phyloP scores from a whole-genome alignment of 1,140 invertebrate species.

The Philaenus spumarius region DNA sequence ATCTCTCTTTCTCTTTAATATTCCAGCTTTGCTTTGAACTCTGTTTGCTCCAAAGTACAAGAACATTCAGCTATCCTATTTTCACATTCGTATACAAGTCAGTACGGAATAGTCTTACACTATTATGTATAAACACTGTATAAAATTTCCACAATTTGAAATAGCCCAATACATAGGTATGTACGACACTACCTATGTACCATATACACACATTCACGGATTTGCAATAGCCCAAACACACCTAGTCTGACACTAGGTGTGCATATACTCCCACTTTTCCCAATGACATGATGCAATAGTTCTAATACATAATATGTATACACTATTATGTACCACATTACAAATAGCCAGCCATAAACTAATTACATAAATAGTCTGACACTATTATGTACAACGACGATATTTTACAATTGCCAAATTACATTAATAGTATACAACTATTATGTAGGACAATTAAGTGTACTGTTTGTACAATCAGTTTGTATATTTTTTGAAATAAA shows the following conservation, averaged over 20 bases:
- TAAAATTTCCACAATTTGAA: conserved; percentile 21
- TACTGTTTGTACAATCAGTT: conserved; percentile 11
- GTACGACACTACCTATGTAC: background rate
- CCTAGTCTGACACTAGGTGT: conserved; percentile 24
- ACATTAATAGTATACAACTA: conserved; percentile 32
- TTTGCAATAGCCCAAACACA: conserved; percentile 28
- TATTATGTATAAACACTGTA: conserved; percentile 24
- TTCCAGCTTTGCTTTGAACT: no score
- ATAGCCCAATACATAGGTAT: conserved; percentile 23
- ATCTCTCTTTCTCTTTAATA: conserved; percentile 11
- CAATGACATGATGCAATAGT: conserved; percentile 24
- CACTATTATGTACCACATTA: conserved; percentile 9
- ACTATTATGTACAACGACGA: conserved; percentile 17
- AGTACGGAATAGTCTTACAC: conserved; percentile 29
- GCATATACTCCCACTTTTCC: conserved; percentile 19
- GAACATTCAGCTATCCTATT: background rate
- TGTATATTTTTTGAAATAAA: conserved; percentile 12
- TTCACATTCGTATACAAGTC: conserved; percentile 20
- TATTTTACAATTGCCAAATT: conserved; percentile 15
- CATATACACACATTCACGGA: conserved; percentile 14
- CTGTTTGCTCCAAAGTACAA: no score
- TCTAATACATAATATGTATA: conserved; percentile 12
- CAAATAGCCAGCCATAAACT: conserved; percentile 11
- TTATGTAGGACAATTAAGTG: conserved; percentile 24
- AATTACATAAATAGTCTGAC: conserved; percentile 19